phyloP scores from a whole-genome alignment of 2,888 invertebrate genomes.

The Druceiella hillmani region DNA sequence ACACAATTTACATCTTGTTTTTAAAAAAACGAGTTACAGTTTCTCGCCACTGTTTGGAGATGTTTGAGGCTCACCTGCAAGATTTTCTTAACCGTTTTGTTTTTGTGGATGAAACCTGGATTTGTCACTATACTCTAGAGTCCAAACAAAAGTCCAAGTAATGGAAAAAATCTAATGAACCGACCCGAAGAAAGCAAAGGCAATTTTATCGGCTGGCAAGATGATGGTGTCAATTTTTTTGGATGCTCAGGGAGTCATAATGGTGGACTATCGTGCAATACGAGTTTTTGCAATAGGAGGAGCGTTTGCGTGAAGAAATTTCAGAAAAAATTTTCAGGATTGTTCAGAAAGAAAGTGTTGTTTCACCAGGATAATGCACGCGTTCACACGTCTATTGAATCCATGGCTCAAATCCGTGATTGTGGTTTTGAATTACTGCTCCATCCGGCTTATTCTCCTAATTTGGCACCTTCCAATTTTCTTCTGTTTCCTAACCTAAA shows the following conservation, averaged over 20 bases:
- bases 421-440: conserved; percentile 11
- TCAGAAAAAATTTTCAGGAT: conserved; percentile 11
- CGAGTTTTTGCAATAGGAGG: conserved; percentile 6
- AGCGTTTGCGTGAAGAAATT: conserved; percentile 7
- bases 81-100: conserved; percentile 11
- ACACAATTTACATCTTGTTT: conserved; percentile 15
- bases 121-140: conserved; percentile 13
- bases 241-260: conserved; percentile 7
- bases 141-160: conserved; percentile 15
- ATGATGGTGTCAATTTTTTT: not conserved
- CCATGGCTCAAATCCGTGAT: conserved; percentile 13
- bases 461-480: conserved; percentile 6
- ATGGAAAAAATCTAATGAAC: conserved; percentile 8
- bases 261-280: conserved; percentile 11
- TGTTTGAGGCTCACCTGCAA: conserved; percentile 4
- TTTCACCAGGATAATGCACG: conserved; percentile 11
- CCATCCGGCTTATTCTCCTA: conserved; percentile 9
- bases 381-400: conserved; percentile 10
- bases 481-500: conserved; percentile 2
- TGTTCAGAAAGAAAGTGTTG: conserved; percentile 3
- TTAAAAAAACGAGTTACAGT: conserved; percentile 6
- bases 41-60: conserved; percentile 1
- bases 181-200: conserved; percentile 10
- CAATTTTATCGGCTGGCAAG: conserved; percentile 9
- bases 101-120: conserved; percentile 8